Evolutionary conservation across 1,140 invertebrate species (phyloP).

Genomic region (Belonocnema kinseyi): DNA sequence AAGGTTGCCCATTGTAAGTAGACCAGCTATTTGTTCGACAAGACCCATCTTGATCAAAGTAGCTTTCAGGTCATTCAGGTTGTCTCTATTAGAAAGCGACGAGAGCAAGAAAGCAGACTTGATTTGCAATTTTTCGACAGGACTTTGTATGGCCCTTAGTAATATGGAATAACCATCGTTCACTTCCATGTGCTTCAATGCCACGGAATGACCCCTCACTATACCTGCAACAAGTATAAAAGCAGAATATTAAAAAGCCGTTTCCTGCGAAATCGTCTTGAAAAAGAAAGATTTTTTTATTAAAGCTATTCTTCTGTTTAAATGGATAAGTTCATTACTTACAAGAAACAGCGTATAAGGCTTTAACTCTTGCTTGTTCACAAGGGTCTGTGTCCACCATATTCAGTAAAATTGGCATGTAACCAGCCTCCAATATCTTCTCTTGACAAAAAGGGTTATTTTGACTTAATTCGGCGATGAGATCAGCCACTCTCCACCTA

Average conservation of each 20-base stretch:
- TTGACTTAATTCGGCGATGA: slow-evolving; percentile 85
- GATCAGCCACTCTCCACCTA: slow-evolving; percentile 79
- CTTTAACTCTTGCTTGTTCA: slow-evolving; percentile 79
- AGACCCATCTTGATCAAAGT: slow-evolving; percentile 78
- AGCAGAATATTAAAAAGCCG: slow-evolving; percentile 34
- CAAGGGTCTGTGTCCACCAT: slow-evolving; percentile 80
- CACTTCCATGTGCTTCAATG: slow-evolving; percentile 78
- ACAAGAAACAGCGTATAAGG: slow-evolving; percentile 87
- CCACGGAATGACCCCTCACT: slow-evolving; percentile 77
- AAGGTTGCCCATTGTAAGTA: slow-evolving; percentile 71
- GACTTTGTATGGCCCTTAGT: slow-evolving; percentile 78
- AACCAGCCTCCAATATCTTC: slow-evolving; percentile 78
- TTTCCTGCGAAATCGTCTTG: slow-evolving; percentile 4
- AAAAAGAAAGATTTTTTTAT: slow-evolving; percentile 3
- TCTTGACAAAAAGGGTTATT: slow-evolving; percentile 88
- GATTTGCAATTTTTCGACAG: slow-evolving; percentile 79
- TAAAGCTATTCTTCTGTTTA: not conserved
- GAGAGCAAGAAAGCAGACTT: slow-evolving; percentile 84
- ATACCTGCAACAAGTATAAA: slow-evolving; percentile 75
- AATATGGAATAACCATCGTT: slow-evolving; percentile 81
- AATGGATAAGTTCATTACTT: slow-evolving; percentile 58
- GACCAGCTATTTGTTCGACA: slow-evolving; percentile 76
- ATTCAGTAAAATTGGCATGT: slow-evolving; percentile 80
- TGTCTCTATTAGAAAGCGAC: slow-evolving; percentile 77
- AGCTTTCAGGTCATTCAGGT: slow-evolving; percentile 76